Evolutionary conservation across 2,797 vertebrate species (phyloP).

Genomic region (Xerus rutilus): DNA sequence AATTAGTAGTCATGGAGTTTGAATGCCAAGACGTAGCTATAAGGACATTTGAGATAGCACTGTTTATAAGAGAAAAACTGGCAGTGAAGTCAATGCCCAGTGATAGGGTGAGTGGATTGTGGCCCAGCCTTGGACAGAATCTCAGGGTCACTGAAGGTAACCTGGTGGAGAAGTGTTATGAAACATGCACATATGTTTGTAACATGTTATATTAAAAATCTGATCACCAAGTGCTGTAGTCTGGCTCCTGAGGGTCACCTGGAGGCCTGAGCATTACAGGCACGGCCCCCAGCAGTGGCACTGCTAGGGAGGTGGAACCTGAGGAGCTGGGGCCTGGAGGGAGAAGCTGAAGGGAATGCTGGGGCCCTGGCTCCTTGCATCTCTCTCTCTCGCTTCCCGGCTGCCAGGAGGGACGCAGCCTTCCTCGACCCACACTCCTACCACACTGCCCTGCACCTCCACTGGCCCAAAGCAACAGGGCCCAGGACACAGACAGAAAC

Average conservation of each 20-base stretch:
- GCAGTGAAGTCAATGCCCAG: background rate
- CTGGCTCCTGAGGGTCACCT: background rate
- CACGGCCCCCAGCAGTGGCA: background rate
- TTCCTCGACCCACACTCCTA: too few relatives aligned
- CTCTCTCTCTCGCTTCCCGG: too few relatives aligned
- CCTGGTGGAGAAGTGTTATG: background rate
- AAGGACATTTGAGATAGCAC: background rate
- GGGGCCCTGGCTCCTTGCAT: too few relatives aligned
- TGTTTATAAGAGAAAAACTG: background rate
- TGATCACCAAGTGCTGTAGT: background rate
- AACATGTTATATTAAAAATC: background rate
- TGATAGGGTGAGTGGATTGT: background rate
- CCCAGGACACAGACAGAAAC: background rate
- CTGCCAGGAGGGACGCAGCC: too few relatives aligned
- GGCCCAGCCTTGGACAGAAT: background rate
- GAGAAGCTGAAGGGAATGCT: too few relatives aligned
- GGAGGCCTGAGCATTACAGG: background rate
- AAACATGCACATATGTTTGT: background rate
- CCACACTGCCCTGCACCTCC: background rate
- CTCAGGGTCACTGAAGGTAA: background rate
- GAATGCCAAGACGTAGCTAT: background rate
- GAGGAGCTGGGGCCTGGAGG: background rate
- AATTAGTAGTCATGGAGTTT: background rate
- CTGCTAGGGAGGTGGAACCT: background rate
- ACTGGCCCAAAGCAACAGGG: background rate